Evolutionary conservation across 2,113 vertebrate genomes (phyloP).

Genomic region (Phaethornis superciliosus): DNA sequence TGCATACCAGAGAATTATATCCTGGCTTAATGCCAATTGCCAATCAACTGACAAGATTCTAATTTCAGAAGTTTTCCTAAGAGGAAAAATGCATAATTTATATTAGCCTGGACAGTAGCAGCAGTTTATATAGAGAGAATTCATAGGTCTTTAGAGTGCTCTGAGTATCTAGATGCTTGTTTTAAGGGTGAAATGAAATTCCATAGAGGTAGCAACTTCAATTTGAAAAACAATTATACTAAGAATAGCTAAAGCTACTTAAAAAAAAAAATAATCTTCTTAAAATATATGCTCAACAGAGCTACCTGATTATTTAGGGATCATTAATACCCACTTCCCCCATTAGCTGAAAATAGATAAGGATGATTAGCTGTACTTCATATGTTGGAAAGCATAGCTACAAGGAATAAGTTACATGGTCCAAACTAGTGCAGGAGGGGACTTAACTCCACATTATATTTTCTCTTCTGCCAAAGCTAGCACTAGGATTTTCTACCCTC

Average conservation of each 20-base stretch:
- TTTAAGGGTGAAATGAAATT: constrained; percentile 5
- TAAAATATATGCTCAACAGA: not conserved
- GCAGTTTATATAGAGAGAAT: not conserved
- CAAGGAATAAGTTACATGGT: not conserved
- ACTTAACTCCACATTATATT: not conserved
- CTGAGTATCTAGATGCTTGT: not conserved
- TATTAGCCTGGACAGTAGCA: constrained; percentile 48
- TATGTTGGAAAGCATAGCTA: not conserved
- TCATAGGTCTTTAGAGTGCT: constrained; percentile 20
- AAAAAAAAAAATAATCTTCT: not conserved
- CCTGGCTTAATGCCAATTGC: constrained; percentile 60
- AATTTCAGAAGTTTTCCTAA: constrained; percentile 58
- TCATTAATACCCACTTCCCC: not conserved
- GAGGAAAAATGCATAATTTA: constrained; percentile 53
- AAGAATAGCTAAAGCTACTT: not conserved
- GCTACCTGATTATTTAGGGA: constrained; percentile 23
- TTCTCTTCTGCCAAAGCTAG: not conserved
- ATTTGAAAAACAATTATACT: constrained; percentile 26
- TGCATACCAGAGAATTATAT: constrained; percentile 53
- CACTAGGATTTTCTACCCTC: not conserved
- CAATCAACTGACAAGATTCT: constrained; percentile 53
- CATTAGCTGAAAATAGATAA: not conserved
- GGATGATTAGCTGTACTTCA: not conserved
- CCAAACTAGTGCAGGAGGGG: not conserved
- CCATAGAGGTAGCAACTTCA: not conserved